Evolutionary conservation across 92 coral and sea anemone genomes (phyloP), one percentile per base, ranked within the genome.

Genomic region (Porites cylindrica): DNA sequence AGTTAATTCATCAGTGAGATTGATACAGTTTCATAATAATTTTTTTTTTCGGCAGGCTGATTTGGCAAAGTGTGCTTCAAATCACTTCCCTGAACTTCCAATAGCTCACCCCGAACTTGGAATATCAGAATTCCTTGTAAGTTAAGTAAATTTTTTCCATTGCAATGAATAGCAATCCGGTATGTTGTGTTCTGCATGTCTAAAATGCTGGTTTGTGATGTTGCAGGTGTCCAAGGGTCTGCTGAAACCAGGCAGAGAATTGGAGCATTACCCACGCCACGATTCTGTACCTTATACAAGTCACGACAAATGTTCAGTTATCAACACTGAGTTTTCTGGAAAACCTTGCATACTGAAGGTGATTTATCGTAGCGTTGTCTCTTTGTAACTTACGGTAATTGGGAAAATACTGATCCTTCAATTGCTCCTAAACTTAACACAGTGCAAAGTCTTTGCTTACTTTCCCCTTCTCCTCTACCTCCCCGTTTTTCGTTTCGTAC

Each of bases 31-130:
- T 14, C 61, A 62, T 13, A 2, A 80, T 51, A 74, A 2, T 43
- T 62, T 7, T 80, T 76, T 51, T 51, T 29, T 70, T 47, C 47
- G 58, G 21, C 70, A 96, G 99, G 79, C 66, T 66, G 81, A 79
- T 60, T 82, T 96, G 83, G 94, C 98, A 1, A 69, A 66, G 51
- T 52, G 85, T 51, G 88, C 99, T 8, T 66, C 79, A 9, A 82
- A 88, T 47, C 90, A 96, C 70, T 95, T 96, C 61, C 99, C 99
- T 18, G 99, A 96, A 80, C 91, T 96, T 43, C 89, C 92, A 13
- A 85, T 93, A 16, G 88, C 88, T 78, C 89, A 96, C 80, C 97
- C 96, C 23, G 99, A 96, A 72, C 91, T 91, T 54, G 97, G 94
- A 26, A 75, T 96, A 10, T 66, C 84, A 18, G 87, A 73, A 9